Evolutionary conservation across 2,888 invertebrate genomes (phyloP).

Genomic region (Matsumyia berberina): DNA sequence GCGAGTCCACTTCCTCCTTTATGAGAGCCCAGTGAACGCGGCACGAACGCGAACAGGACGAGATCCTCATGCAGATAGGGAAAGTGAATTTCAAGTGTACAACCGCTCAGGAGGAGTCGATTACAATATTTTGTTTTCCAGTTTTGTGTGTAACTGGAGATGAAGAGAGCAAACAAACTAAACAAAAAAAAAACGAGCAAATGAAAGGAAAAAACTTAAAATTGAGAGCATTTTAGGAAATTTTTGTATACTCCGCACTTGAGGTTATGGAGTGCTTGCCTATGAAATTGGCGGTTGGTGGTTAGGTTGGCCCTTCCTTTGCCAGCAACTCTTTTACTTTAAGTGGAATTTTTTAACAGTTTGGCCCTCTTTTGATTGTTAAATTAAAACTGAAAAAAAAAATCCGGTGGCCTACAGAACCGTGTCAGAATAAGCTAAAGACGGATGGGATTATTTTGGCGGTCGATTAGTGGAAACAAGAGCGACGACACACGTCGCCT

Average conservation of each 20-base stretch:
- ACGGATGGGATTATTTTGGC: no score
- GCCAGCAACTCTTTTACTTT: slow-evolving; percentile 42
- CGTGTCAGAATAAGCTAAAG: no score
- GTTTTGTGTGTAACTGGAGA: slow-evolving; percentile 69
- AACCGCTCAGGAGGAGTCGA: slow-evolving; percentile 61
- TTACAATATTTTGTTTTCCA: slow-evolving; percentile 72
- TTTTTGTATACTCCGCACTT: slow-evolving; percentile 71
- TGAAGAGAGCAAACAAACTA: slow-evolving; percentile 64
- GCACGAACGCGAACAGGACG: background rate
- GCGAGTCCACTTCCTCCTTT: slow-evolving; percentile 20
- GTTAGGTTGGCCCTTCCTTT: slow-evolving; percentile 27
- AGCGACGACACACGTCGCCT: no score
- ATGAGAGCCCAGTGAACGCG: background rate
- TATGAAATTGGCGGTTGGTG: slow-evolving; percentile 60
- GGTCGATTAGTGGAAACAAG: no score
- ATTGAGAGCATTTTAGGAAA: slow-evolving; percentile 75
- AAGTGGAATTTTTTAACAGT: slow-evolving; percentile 74
- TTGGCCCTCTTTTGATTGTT: slow-evolving; percentile 68
- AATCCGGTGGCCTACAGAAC: background rate
- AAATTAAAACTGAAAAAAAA: slow-evolving; percentile 10
- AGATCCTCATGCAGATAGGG: slow-evolving; percentile 49
- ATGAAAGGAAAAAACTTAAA: slow-evolving; percentile 69
- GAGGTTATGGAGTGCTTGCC: slow-evolving; percentile 68
- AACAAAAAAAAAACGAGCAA: slow-evolving; percentile 34
- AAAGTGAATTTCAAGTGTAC: slow-evolving; percentile 72